phyloP scores from a whole-genome alignment of 1,140 invertebrate genomes.

The Apis mellifera region Amel_HAv3.1 CM009932.2:10254001-10254500 shows the following conservation, averaged over 20 bases:
- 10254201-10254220: neutral
- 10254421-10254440: too few relatives aligned
- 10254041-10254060: constrained; percentile 55
- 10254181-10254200: constrained; percentile 3
- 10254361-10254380: constrained; percentile 1
- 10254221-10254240: neutral
- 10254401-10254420: too few relatives aligned
- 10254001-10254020: neutral
- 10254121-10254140: neutral
- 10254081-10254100: neutral
- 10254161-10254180: neutral
- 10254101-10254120: neutral
- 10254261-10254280: neutral
- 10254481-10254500: neutral
- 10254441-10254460: neutral
- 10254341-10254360: neutral
- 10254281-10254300: constrained; percentile 8
- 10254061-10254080: constrained; percentile 16
- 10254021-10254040: neutral
- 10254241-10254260: neutral
- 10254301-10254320: neutral
- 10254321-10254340: neutral
- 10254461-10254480: neutral
- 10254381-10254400: neutral
- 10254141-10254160: neutral